Evolutionary conservation across 2,797 vertebrate genomes (phyloP).

Genomic region (Denticeps clupeoides): DNA sequence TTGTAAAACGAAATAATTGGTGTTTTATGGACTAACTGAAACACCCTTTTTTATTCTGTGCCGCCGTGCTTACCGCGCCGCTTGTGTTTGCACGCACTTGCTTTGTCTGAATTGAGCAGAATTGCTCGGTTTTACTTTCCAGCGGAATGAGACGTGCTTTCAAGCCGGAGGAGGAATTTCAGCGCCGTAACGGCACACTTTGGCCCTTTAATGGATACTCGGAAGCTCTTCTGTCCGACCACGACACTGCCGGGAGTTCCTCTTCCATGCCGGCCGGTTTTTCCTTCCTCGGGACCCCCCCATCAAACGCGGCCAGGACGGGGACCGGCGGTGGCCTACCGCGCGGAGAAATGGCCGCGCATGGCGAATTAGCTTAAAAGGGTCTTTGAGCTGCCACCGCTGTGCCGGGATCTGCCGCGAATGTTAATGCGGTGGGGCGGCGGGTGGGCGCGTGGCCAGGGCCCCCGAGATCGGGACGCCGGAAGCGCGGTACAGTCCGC

Average conservation of each 20-base stretch:
- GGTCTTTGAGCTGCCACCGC: conserved; percentile 53
- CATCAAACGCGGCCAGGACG: conserved; percentile 1
- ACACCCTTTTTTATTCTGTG: too few species aligned
- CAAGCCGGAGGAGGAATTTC: conserved; percentile 40
- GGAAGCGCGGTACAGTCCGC: conserved; percentile 11
- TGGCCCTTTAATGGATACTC: conserved; percentile 26
- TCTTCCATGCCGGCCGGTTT: not conserved
- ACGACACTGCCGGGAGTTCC: conserved; percentile 19
- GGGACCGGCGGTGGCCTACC: conserved; percentile 5
- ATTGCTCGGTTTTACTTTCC: too few species aligned
- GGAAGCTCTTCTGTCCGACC: conserved; percentile 43
- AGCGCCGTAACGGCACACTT: conserved; percentile 39
- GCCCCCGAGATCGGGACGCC: conserved; percentile 5
- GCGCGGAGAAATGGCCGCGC: conserved; percentile 34
- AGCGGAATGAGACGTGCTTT: too few species aligned
- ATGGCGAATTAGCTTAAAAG: conserved; percentile 52
- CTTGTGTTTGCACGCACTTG: too few species aligned
- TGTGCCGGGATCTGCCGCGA: conserved; percentile 30
- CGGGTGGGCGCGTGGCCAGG: conserved; percentile 37
- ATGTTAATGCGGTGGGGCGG: conserved; percentile 39
- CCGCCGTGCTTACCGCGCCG: too few species aligned
- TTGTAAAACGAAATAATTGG: too few species aligned
- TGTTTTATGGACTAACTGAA: too few species aligned
- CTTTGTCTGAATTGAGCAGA: too few species aligned
- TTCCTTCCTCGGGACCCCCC: not conserved